Conservation (phyloP, 2,113 vertebrate species). For the Megaptera novaeangliae region DNA sequence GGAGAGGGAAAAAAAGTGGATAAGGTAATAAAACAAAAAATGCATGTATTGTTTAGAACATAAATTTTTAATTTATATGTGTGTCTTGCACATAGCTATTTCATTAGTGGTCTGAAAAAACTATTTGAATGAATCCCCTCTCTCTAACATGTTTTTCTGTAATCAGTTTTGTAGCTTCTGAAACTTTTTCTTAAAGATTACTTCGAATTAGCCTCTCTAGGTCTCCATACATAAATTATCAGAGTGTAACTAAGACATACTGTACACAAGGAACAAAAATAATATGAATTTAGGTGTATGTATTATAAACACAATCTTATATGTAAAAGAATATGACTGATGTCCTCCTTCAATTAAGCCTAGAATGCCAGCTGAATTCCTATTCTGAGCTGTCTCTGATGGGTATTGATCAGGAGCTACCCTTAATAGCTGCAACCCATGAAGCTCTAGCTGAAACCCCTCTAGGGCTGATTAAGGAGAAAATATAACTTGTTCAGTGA, state of each 20-base stretch:
- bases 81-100: not conserved
- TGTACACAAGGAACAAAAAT: not conserved
- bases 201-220: not conserved
- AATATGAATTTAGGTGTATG: not conserved
- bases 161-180: not conserved
- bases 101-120: not conserved
- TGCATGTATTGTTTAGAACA: not conserved
- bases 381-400: not conserved
- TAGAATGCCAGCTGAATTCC: not conserved
- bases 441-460: not conserved
- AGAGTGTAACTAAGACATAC: not conserved
- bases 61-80: not conserved
- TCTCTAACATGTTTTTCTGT: not conserved
- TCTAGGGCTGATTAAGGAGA: not conserved
- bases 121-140: not conserved
- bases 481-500: not conserved
- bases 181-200: constrained; percentile 12
- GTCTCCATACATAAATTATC: not conserved
- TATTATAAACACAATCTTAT: not conserved
- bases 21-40: not conserved
- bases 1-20: not conserved
- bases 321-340: not conserved
- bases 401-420: not conserved
- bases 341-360: not conserved
- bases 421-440: not conserved